These are phyloP conservation scores for Bilobella aurantiaca DNA, from an alignment of 1,140 invertebrate species.

Conservation along the genomic window DNA sequence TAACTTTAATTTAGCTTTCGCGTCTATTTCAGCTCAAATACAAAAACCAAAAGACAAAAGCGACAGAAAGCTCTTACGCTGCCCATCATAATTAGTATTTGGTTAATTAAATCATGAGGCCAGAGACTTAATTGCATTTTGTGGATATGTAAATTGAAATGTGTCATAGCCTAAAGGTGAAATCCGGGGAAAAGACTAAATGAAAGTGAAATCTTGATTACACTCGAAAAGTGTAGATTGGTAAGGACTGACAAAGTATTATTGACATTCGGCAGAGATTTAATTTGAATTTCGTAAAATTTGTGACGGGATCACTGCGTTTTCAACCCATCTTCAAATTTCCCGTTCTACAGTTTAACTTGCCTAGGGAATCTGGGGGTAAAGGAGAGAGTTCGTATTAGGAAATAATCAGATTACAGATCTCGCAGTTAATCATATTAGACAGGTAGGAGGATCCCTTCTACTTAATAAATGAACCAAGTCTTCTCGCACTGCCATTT, in stretches of 20 bases:
- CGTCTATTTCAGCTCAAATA: background rate
- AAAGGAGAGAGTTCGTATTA: conserved; percentile 14
- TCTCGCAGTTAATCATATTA: conserved; percentile 16
- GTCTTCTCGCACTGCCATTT: background rate
- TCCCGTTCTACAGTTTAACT: background rate
- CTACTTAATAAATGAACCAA: background rate
- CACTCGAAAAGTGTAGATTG: too few species aligned
- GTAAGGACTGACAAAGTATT: background rate
- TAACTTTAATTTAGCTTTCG: background rate
- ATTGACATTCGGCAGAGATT: background rate
- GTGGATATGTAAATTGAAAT: background rate
- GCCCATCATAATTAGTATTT: background rate
- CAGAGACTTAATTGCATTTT: background rate
- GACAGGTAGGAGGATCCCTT: conserved; percentile 12
- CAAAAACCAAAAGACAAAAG: too few species aligned
- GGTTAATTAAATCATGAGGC: too few species aligned
- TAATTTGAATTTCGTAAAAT: background rate
- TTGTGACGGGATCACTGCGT: background rate
- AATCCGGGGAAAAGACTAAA: background rate
- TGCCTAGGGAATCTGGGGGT: background rate
- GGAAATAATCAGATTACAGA: conserved; percentile 14
- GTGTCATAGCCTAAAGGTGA: background rate
- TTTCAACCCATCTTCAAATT: background rate
- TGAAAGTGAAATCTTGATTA: background rate
- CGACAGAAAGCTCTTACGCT: too few species aligned